A percentile compares a stretch with the other conserved stretches of the same genome.
Evolutionary conservation across 1,140 invertebrate genomes (phyloP).

Genomic region (Procambarus clarkii): DNA sequence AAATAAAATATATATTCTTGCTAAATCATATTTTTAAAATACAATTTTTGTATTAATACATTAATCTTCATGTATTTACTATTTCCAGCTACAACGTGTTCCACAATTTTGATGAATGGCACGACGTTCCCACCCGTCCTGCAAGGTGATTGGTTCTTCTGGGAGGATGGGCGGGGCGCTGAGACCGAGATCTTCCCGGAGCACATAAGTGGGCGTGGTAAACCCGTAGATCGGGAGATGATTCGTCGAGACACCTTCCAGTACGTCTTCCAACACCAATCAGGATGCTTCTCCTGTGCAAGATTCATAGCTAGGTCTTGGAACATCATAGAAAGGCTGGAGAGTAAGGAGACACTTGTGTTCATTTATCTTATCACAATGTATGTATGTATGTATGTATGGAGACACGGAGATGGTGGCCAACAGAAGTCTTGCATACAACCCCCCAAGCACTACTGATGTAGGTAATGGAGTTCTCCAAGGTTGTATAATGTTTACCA

Average conservation of each 20-base stretch:
- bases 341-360: constrained; percentile 25
- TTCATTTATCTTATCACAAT: no score
- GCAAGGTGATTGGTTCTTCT: constrained; percentile 64
- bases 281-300: constrained; percentile 43
- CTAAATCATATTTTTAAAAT: no score
- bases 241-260: constrained; percentile 36
- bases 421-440: no score
- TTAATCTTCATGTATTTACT: not conserved
- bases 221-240: not conserved
- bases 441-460: no score
- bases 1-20: no score
- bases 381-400: no score
- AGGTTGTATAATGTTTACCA: no score
- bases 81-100: not conserved
- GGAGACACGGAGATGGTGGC: no score
- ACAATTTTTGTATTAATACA: not conserved
- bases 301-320: constrained; percentile 58
- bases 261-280: constrained; percentile 52
- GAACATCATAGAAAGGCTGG: constrained; percentile 61
- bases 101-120: not conserved
- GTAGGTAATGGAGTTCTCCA: no score
- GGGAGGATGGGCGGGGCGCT: constrained; percentile 54
- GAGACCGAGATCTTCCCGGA: constrained; percentile 36
- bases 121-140: constrained; percentile 44
- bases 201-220: constrained; percentile 22